A percentile compares a stretch with the other conserved stretches of the same genome.
Conservation (phyloP, 2,797 vertebrate species). For the Astyanax mexicanus region DNA sequence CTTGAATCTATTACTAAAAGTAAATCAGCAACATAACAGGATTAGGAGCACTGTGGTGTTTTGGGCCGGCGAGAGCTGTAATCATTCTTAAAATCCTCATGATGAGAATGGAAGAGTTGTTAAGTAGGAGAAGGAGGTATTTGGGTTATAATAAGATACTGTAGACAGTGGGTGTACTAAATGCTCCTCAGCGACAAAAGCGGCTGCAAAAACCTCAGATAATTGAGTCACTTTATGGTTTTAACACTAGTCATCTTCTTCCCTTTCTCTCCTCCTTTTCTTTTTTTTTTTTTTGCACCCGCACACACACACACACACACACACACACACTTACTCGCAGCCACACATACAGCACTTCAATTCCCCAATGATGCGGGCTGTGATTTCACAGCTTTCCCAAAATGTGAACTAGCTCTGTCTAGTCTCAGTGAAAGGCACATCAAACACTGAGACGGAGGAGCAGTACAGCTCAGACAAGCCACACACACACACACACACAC, state of each 20-base stretch:
- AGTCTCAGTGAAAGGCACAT: slow-evolving; percentile 30
- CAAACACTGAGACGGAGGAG: slow-evolving; percentile 33
- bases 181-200: slow-evolving; percentile 6
- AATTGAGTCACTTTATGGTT: neutral
- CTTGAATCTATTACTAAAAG: no score
- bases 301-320: neutral
- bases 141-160: neutral
- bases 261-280: neutral
- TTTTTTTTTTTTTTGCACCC: neutral
- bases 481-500: slow-evolving; percentile 31
- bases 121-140: neutral
- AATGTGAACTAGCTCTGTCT: slow-evolving; percentile 23
- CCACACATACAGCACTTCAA: slow-evolving; percentile 10
- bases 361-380: slow-evolving; percentile 13
- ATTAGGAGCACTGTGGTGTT: neutral
- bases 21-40: neutral
- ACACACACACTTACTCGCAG: neutral
- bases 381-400: slow-evolving; percentile 26
- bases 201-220: neutral
- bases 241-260: slow-evolving; percentile 13
- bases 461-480: slow-evolving; percentile 40
- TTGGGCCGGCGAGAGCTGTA: neutral
- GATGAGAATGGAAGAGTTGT: neutral
- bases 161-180: neutral
- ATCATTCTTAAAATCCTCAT: neutral